Evolutionary conservation across 2,888 invertebrate genomes (phyloP), one percentile per base, ranked within the genome.

Genomic region (Tinea semifulvella): DNA sequence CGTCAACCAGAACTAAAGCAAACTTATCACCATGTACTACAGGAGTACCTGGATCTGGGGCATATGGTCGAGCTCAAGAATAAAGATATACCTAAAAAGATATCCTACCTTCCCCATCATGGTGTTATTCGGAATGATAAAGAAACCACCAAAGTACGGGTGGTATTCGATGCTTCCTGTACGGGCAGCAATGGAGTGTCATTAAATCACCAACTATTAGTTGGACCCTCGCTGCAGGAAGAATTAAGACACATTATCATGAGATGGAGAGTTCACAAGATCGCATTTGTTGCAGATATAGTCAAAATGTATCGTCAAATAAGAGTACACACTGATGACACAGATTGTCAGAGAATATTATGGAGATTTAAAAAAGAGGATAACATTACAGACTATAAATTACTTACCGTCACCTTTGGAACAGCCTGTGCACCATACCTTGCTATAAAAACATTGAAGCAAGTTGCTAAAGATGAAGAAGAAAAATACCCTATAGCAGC

Each of bases 221-320:
- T n/a, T n/a, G n/a, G n/a, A n/a, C n/a, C n/a, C n/a, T n/a, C n/a
- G n/a, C n/a, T n/a, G n/a, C n/a, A n/a, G n/a, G n/a, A 53, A 27
- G 52, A 56, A 10, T 26, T 56, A 14, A 7, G 48, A 13, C 47
- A 49, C 11, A 52, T 56, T 16, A 20, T 56, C n/a, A 18, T 56
- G 36, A 45, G 56, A 39, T 56, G 50, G 51, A 43, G 56, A 49
- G 38, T 1, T 7, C 47, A 56, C 36, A 11, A 7, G 16, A 39
- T 55, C 6, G 52, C 46, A 5, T 48, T 57, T 16, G 46, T 48
- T 2, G 55, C 54, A 1, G 56, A 55, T 40, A 22, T 56, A 10
- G 47, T 48, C 7, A 53, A 56, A 48, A 57, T 56, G 54, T 57
- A 54, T 35, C 16, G 56, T 7, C 50, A 51, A 35, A 47, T 55